phyloP scores from a whole-genome alignment of 2,113 vertebrate species.

The Phyllopteryx taeniolatus region DNA sequence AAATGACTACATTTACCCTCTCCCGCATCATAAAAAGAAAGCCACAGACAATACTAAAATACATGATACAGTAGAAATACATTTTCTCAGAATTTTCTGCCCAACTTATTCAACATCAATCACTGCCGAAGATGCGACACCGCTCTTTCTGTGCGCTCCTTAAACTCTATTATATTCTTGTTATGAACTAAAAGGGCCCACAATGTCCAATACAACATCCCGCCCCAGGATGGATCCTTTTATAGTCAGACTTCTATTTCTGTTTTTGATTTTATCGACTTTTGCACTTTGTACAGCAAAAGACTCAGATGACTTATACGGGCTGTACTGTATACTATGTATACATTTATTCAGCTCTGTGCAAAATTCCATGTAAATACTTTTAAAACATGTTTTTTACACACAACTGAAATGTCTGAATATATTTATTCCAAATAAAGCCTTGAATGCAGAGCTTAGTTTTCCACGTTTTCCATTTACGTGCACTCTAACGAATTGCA shows the following conservation, averaged over 20 bases:
- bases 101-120: conserved; percentile 12
- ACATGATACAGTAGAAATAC: no score
- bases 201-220: conserved; percentile 49
- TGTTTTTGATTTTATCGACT: conserved; percentile 54
- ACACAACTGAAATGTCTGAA: conserved; percentile 69
- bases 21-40: not conserved
- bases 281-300: conserved; percentile 79
- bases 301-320: conserved; percentile 67
- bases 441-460: conserved; percentile 47
- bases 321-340: conserved; percentile 81
- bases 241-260: conserved; percentile 55
- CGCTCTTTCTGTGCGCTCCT: conserved; percentile 49
- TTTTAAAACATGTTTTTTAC: conserved; percentile 37
- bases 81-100: not conserved
- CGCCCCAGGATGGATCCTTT: conserved; percentile 64
- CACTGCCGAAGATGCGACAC: conserved; percentile 20
- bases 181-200: conserved; percentile 61
- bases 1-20: not conserved
- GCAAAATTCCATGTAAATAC: conserved; percentile 74
- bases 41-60: not conserved
- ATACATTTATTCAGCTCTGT: conserved; percentile 77
- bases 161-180: conserved; percentile 64
- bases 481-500: no score
- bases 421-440: conserved; percentile 81
- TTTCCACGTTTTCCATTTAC: not conserved